phyloP scores from a whole-genome alignment of 2,113 vertebrate genomes.

The Ceuthmochares aereus region DNA sequence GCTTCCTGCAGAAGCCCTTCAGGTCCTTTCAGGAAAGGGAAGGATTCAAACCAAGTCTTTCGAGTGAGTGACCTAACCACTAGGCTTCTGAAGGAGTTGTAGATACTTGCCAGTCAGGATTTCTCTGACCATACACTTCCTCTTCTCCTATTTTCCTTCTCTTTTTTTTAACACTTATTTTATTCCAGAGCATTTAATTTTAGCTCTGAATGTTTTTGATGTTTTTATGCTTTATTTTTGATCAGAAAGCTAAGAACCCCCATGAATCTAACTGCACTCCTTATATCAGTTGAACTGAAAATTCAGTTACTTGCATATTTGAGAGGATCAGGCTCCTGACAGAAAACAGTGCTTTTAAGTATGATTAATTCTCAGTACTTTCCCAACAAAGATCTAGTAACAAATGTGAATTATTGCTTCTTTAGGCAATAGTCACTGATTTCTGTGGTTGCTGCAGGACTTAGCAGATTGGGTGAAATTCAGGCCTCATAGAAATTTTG shows the following conservation, averaged over 20 bases:
- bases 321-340: neutral
- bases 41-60: neutral
- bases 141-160: neutral
- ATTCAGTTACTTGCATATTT: neutral
- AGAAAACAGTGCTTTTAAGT: neutral
- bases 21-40: neutral
- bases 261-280: neutral
- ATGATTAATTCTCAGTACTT: neutral
- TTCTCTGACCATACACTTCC: neutral
- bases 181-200: neutral
- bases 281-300: neutral
- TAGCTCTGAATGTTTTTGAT: rapidly evolving
- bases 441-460: neutral
- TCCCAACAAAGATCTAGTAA: neutral
- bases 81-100: neutral
- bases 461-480: neutral
- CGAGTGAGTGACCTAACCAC: neutral
- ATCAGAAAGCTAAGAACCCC: rapidly evolving
- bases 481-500: neutral
- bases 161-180: neutral
- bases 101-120: rapidly evolving
- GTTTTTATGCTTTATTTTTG: neutral
- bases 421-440: neutral
- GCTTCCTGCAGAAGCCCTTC: neutral
- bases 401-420: neutral